A percentile compares a stretch with the other conserved stretches of the same genome.
Conservation (phyloP, 2,888 invertebrate species). For the Sclerodermus sp. region DNA sequence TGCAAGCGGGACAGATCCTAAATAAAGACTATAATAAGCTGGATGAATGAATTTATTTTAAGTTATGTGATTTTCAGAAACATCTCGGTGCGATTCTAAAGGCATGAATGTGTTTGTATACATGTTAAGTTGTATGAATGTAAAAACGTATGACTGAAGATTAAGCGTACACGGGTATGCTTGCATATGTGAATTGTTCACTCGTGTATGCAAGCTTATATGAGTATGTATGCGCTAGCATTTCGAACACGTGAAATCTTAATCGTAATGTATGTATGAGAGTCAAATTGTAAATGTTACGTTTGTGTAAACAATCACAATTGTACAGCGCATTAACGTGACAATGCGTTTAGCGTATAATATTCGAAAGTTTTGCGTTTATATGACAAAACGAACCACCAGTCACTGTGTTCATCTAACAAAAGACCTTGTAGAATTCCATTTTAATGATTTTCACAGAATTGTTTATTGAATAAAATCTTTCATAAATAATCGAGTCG, state of each 20-base stretch:
- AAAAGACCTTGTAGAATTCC: too few species aligned
- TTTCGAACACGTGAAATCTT: too few species aligned
- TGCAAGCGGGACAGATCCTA: constrained; percentile 20
- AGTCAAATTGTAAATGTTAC: too few species aligned
- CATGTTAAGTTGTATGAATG: not conserved
- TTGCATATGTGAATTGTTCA: not conserved
- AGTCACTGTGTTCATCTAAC: constrained; percentile 10
- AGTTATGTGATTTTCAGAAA: constrained; percentile 30
- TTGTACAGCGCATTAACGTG: constrained; percentile 10
- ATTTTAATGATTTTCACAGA: too few species aligned
- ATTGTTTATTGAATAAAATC: too few species aligned
- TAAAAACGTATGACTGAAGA: not conserved
- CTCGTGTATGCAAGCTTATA: not conserved
- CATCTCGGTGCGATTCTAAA: not conserved
- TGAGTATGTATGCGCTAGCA: not conserved
- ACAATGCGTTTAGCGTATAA: constrained; percentile 9
- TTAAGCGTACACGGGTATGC: not conserved
- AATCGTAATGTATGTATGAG: too few species aligned
- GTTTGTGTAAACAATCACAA: too few species aligned
- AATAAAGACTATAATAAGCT: constrained; percentile 20
- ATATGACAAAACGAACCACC: constrained; percentile 19
- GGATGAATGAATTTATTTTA: constrained; percentile 17
- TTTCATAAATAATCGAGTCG: too few species aligned
- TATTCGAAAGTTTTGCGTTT: constrained; percentile 8
- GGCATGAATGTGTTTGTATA: not conserved